Conservation (phyloP, 2,113 vertebrate genomes). For the Micromys minutus region DNA sequence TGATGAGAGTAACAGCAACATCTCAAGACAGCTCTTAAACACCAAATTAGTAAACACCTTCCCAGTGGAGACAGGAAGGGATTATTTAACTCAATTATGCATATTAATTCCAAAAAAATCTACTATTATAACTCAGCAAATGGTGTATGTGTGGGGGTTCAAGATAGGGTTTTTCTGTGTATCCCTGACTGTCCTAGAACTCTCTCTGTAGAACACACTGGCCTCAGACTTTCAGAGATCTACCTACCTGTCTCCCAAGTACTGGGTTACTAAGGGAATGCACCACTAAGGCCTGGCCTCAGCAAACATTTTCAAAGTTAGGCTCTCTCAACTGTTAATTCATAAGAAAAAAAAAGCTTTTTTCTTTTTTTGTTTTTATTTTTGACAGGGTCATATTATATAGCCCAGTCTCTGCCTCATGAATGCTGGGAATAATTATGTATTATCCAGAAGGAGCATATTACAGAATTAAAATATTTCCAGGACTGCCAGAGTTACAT, state of each 20-base stretch:
- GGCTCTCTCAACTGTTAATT: neutral
- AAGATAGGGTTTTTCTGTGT: neutral
- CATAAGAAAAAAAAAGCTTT: neutral
- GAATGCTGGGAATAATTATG: neutral
- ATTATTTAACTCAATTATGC: neutral
- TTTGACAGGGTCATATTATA: neutral
- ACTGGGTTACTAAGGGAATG: neutral
- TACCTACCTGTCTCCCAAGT: neutral
- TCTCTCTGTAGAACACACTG: neutral
- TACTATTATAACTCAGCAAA: constrained; percentile 4
- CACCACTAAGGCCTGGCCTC: neutral
- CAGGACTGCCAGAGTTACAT: neutral
- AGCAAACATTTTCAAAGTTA: too few species aligned
- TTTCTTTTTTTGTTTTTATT: constrained; percentile 1
- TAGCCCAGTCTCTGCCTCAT: neutral
- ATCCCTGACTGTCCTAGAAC: neutral
- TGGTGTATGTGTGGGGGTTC: neutral
- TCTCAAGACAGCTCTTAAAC: constrained; percentile 24
- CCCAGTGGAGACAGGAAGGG: neutral
- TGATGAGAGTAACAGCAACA: neutral
- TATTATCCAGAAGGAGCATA: neutral
- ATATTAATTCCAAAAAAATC: constrained; percentile 7
- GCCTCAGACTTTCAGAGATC: neutral
- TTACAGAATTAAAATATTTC: neutral
- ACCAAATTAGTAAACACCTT: neutral